Percentiles rank a stretch among this genome's conserved stretches.
Evolutionary conservation across 2,888 invertebrate genomes (phyloP).

Genomic region (Hyalella azteca): DNA sequence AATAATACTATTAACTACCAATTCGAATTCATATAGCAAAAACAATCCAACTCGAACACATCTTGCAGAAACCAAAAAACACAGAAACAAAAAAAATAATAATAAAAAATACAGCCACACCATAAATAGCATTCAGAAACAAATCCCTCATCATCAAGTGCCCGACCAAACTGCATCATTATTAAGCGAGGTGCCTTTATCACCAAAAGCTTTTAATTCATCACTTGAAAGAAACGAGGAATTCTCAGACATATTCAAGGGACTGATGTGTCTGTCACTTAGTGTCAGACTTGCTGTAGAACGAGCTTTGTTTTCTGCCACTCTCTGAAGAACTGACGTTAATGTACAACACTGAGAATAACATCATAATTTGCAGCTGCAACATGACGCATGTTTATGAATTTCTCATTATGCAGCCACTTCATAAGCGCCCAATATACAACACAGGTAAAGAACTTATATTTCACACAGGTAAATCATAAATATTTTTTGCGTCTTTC

Average conservation of each 20-base stretch:
- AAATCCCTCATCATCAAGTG: not conserved
- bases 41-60: not conserved
- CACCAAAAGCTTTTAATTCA: constrained; percentile 17
- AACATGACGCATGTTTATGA: not conserved
- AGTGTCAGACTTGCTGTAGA: not conserved
- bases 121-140: not conserved
- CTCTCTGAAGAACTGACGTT: not conserved
- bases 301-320: not conserved
- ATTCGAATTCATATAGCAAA: no score
- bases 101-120: no score
- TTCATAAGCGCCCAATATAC: no score
- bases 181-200: not conserved
- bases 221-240: not conserved
- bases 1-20: no score
- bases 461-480: no score
- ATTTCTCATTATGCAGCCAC: constrained; percentile 17
- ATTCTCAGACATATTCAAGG: constrained; percentile 16
- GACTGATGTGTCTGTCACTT: constrained; percentile 30
- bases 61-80: not conserved
- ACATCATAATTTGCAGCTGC: constrained; percentile 13
- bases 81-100: not conserved
- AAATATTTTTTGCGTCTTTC: no score
- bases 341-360: constrained; percentile 8
- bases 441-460: no score
- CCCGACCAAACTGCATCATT: not conserved